Base-by-base conservation (phyloP, 2,888 invertebrate species). In the Melanostoma mellinum region DNA sequence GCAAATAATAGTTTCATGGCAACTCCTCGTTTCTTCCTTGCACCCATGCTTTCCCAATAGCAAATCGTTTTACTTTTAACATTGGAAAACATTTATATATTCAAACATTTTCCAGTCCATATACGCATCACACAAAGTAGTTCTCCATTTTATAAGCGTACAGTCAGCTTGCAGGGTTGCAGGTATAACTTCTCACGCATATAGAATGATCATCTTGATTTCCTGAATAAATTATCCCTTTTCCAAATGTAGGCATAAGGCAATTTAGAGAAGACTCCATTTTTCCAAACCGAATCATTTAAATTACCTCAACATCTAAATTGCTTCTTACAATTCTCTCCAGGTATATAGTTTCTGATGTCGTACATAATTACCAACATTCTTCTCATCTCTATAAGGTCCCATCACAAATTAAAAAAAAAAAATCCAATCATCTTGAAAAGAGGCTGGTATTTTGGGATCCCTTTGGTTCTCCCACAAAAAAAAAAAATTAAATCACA, bases 301-400 rank as follows among this genome's bases (percentile, higher is more conserved):
- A 63, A 68, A 73, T 82, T 68, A 68, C 73, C 69, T 52, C 82
- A 73, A 78, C 82, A 82, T 78, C 82, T 82, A 82, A 82, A 82
- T 77, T 63, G 73, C 69, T 75, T 80, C 56, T 63, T 74, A 48
- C 44, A 50, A 10, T 20, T 50, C 38, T 9, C 44, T n/a, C 48
- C 10, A 46, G 4, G 8, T n/a, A 81, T 72, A 75, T 60, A 75
- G 80, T 38, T n/a, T 60, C 32, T 32, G 20, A 48, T 32, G 53
- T 44, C 44, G 61, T 65, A 78, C 77, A 78, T 78, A 78, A 78
- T 72, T 72, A 78, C 63, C 58, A 20, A 3, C 40, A 36, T 20
- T 20, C 20, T 20, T 20, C 20, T 20, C 20, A 20, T 20, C 20
- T 20, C 20, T 20, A 20, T 20, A 20, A 20, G 20, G 20, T 20